Evolutionary conservation across 2,888 invertebrate genomes (phyloP), one percentile per base, ranked within the genome.

Genomic region (Rhaphigaster nebulosa): DNA sequence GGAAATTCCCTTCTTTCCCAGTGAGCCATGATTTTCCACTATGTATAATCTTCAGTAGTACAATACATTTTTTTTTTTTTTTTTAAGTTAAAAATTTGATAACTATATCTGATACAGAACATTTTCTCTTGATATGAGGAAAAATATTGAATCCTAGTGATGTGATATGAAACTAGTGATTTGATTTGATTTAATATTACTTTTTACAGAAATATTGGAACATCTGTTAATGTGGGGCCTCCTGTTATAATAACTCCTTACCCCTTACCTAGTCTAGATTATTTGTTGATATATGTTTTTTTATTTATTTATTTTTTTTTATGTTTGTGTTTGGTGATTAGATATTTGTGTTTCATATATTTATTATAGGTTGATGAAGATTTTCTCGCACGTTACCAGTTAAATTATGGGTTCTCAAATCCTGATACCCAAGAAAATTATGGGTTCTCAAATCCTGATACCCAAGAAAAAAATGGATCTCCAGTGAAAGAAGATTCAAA

Each of bases 311-410:
- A n/a, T n/a, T n/a, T n/a, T n/a, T n/a, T n/a, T n/a, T n/a, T n/a
- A n/a, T n/a, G n/a, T n/a, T n/a, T n/a, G n/a, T n/a, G n/a, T n/a
- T n/a, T n/a, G 2, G 29, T 76, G n/a, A 20, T 29, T 45, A 8
- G 45, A 45, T 45, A 12, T 45, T 38, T 3, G 1, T 80, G 6
- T 20, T 80, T 56, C 23, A 38, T 89, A 13, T 15, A 52, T 87
- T 87, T 26, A 70, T 45, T 90, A 80, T 93, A 96, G 95, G 96
- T 99, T 92, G 98, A 99, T 94, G 98, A 98, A 93, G 98, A 99
- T 93, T 99, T 99, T 93, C 95, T 99, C 94, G 99, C 99, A 0
- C 95, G 95, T 91, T 99, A 99, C 94, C 99, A 99, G 94, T 97
- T 99, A 96, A 98, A 95, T 93, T 99, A 99, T 94, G 98, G 98